Percentiles rank a stretch among this genome's conserved stretches.
These are phyloP conservation scores for Syncerus caffer DNA, from an alignment of 2,797 vertebrate genomes.

Conservation along the genomic window DNA sequence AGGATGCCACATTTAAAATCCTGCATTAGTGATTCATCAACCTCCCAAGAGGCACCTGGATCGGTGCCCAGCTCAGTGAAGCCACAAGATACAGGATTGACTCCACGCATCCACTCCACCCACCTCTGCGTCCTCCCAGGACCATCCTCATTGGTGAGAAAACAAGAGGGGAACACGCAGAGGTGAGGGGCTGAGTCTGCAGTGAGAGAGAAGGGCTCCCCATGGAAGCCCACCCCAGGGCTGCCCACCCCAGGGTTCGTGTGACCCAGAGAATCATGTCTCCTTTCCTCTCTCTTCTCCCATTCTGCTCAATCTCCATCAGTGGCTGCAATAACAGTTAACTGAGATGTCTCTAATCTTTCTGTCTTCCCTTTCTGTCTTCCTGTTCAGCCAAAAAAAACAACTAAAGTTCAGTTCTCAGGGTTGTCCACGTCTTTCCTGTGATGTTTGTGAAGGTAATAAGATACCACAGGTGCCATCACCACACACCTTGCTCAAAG, in stretches of 20 bases:
- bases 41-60: not conserved
- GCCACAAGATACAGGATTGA: not conserved
- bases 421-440: not conserved
- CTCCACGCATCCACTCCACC: not conserved
- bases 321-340: not conserved
- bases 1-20: not conserved
- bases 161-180: not conserved
- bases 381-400: not conserved
- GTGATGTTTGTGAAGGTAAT: not conserved
- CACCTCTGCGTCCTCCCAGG: not conserved
- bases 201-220: not conserved
- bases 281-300: not conserved
- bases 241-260: no score
- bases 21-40: no score
- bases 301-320: not conserved
- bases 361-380: not conserved
- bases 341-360: not conserved
- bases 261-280: not conserved
- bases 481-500: not conserved
- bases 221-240: no score
- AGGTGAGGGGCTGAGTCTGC: no score
- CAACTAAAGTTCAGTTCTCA: not conserved
- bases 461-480: no score
- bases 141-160: not conserved
- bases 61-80: not conserved